Evolutionary conservation across 2,113 vertebrate genomes (phyloP).

Genomic region (Pteronura brasiliensis): DNA sequence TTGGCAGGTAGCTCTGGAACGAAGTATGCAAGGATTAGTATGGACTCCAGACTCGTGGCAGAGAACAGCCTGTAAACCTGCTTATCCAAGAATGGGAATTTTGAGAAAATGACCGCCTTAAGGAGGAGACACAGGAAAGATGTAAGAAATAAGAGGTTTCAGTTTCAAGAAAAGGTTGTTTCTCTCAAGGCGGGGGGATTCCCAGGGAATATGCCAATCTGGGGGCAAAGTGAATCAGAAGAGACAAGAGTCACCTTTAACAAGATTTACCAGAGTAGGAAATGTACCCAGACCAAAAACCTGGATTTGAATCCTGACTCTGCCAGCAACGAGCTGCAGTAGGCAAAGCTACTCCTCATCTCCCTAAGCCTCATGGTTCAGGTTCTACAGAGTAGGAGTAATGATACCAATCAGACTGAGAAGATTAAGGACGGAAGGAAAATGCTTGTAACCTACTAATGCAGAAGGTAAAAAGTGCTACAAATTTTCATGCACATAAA

Average conservation of each 20-base stretch:
- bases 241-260: background rate
- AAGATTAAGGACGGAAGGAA: background rate
- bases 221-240: background rate
- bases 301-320: background rate
- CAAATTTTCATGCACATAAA: background rate
- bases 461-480: background rate
- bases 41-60: background rate
- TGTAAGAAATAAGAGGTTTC: background rate
- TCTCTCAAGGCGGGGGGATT: background rate
- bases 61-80: background rate
- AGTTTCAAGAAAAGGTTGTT: background rate
- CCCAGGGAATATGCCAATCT: background rate
- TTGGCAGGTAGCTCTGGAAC: background rate
- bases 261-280: background rate
- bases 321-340: background rate
- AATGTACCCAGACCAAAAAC: background rate
- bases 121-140: background rate
- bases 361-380: background rate
- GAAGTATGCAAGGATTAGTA: background rate
- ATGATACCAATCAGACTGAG: background rate
- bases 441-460: background rate
- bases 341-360: background rate
- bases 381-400: background rate
- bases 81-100: background rate
- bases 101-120: background rate